Evolutionary conservation across 1,140 invertebrate genomes (phyloP).

Genomic region (Oppia nitens): DNA sequence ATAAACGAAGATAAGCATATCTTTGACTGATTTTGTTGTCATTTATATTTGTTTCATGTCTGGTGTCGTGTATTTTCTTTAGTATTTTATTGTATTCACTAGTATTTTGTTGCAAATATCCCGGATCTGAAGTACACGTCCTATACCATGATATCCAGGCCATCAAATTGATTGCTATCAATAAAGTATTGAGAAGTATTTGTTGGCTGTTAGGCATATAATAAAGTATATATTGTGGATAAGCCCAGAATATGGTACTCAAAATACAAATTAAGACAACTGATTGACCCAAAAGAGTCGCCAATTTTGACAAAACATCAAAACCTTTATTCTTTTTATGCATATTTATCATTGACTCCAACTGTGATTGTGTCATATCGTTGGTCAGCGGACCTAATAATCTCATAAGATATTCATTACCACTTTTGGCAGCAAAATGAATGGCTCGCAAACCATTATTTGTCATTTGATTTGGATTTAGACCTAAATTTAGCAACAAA

Average conservation of each 20-base stretch:
- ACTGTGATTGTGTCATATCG: neutral
- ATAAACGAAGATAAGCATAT: constrained; percentile 32
- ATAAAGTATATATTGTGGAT: constrained; percentile 2
- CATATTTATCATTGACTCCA: neutral
- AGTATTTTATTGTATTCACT: constrained; percentile 56
- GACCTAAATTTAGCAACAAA: constrained; percentile 2
- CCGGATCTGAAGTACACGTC: constrained; percentile 53
- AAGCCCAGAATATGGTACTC: neutral
- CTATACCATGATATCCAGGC: constrained; percentile 1
- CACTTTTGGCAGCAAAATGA: constrained; percentile 1
- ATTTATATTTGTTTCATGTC: neutral
- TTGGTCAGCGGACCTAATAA: neutral
- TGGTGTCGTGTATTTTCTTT: neutral
- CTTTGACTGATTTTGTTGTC: neutral
- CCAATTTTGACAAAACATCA: neutral
- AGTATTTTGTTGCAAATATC: constrained; percentile 69
- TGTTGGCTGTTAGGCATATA: neutral
- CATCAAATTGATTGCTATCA: neutral
- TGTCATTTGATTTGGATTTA: neutral
- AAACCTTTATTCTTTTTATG: neutral
- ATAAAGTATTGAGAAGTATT: neutral
- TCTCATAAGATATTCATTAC: neutral
- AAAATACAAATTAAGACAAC: neutral
- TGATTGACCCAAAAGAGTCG: neutral
- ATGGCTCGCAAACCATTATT: constrained; percentile 1